Base-by-base conservation (phyloP, 2,888 invertebrate genomes). In the Venusia cambrica region DNA sequence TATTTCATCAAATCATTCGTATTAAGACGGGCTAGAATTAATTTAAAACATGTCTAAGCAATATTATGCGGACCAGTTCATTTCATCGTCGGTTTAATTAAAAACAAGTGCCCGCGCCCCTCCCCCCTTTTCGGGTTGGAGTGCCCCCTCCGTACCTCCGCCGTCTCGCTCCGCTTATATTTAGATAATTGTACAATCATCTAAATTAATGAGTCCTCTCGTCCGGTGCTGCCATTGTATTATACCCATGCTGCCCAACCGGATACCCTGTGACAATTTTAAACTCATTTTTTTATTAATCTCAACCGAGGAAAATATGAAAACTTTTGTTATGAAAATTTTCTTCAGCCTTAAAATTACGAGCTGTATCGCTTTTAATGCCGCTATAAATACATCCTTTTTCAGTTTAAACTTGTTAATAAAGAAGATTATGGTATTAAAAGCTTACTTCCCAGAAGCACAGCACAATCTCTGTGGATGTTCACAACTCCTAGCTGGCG, bases 131-230 rank as follows among this genome's bases (percentile, higher is more conserved):
- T 80, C 76, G 84, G 81, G 83, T 75, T 76, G 77, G 72, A 70
- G 74, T 73, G 67, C 76, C 77, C 81, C 79, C 75, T 64, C 50
- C 64, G 49, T 64, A 69, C 67, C 28, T 8, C 70, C 73, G 70
- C 73, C 76, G 83, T 75, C 79, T 79, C 84, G 75, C 79, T 78
- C 70, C 79, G 84, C 81, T 87, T 87, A 87, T 85, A 85, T 87
- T 87, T 87, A 87, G 87, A 87, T 87, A 87, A 87, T 87, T 87
- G 87, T 87, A 87, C 87, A 87, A 87, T 87, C 87, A 85, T 87
- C 87, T 87, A 87, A 87, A 87, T 87, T 87, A 87, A 87, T 85
- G 87, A 87, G 85, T 79, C 69, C 76, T 78, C 77, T 76, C 83
- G 83, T 85, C 85, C 87, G 85, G 83, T 73, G 62, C 75, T 74